Evolutionary conservation across 2,113 vertebrate genomes (phyloP), one percentile per base, ranked within the genome.

Genomic region (Rynchops niger): DNA sequence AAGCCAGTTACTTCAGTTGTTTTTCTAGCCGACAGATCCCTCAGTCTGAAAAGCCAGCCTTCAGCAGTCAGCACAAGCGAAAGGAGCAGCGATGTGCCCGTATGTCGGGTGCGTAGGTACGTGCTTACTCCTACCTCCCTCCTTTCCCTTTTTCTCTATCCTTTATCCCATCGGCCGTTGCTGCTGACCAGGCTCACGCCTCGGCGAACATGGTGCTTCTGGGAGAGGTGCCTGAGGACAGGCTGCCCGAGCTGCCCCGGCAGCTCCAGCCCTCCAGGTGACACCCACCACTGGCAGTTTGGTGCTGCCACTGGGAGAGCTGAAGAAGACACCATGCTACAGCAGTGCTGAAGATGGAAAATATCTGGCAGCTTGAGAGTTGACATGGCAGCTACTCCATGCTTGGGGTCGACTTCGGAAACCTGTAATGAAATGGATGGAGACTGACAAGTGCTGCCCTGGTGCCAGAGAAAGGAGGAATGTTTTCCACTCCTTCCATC

Each of bases 101-200:
- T 32, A 40, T 3, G 1, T 27, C 1, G 0, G 14, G 43, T 22
- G 25, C 11, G 2, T 15, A 21, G 0, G 1, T 26, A 14, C 6
- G 1, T 14, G 43, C 13, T 71, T 25, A 10, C 15, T 22, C 50
- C 32, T 52, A 29, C 9, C 18, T 70, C 43, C 50, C 59, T 74
- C 74, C 42, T 74, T 50, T 56, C 29, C 36, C 76, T 71, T 26
- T 47, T 52, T 21, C 43, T 34, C 38, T 12, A 36, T 8, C 18
- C 34, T 16, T 83, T 42, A 21, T 25, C 55, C 34, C 34, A 40
- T n/a, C 1, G 0, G 29, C 55, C 2, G 0, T 16, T 34, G 58
- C 58, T 83, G 38, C 55, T 53, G 43, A 58, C 9, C 22, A 34
- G 14, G 25, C 12, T 71, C n/a, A 17, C 5, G 25, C 43, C 62